Evolutionary conservation across 2,797 vertebrate species (phyloP), one percentile per base, ranked within the genome.

Genomic region (Manis crassicaudata): DNA sequence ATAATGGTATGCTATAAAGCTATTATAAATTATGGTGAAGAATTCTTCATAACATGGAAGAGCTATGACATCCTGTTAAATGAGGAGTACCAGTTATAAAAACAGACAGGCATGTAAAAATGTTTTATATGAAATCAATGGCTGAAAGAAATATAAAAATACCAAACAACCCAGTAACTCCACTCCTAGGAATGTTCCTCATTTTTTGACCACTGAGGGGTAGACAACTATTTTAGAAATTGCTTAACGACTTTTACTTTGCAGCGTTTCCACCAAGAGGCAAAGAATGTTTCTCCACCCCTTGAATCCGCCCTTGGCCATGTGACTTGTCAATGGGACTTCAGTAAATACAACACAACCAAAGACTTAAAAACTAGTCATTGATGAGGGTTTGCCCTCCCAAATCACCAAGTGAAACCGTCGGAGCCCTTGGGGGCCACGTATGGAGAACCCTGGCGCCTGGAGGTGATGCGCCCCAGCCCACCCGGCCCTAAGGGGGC

Each of bases 91-190:
- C 29, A 35, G 8, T 67, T 65, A 58, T 35, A 37, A 83, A 92
- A 81, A 81, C 35, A 82, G 67, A 37, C 52, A 52, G 35, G 6
- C 89, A 58, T 46, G 5, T 37, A 58, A 85, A 89, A 80, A 29
- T 70, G 72, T 92, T 95, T 82, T 54, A 92, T 29, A 54, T 54
- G 43, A 83, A 82, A 76, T 92, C n/a, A 84, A 35, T 63, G 6
- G 79, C 54, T 52, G 29, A 67, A 40, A 81, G 63, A 40, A 23
- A 90, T 72, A 54, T 43, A 85, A 56, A 91, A 91, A 46, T 63
- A 46, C 46, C 46, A 46, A 10, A 46, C 46, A 46, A 46, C 46
- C 46, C 46, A 46, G 46, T 46, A 46, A 46, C 46, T 46, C 46
- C 46, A 46, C 46, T 46, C 46, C 46, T 46, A 46, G 46, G 11